Evolutionary conservation across 2,113 vertebrate genomes (phyloP), one percentile per base, ranked within the genome.

Genomic region (Triplophysa siluroides): DNA sequence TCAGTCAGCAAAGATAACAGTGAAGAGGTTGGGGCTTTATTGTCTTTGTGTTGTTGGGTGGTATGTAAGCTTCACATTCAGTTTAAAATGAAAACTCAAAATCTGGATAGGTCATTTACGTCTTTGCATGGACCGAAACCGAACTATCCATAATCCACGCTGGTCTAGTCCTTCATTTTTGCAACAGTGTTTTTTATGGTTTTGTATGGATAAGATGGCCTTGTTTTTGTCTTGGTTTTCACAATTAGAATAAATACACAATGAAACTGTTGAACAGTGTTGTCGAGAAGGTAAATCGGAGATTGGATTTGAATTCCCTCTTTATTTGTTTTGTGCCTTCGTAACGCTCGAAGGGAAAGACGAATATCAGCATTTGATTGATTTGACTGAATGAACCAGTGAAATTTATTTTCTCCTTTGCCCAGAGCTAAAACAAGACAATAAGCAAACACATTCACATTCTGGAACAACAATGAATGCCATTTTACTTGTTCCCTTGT

Each of bases 391-490:
- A 41, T 7, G 21, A 75, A 63, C 38, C 58, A 47, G 41, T 26
- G 9, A 47, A 75, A 75, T 63, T 19, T 62, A 63, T 62, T 75
- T 75, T 75, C 58, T 75, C 58, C 58, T 45, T 75, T 47, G 72
- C 72, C 72, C 72, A 63, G 72, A 63, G 58, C 38, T 75, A 47
- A 62, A 75, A 75, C 38, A 75, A 75, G 72, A 62, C 23, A 75
- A 62, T 47, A 75, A 74, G 61, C 72, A 75, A 62, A 62, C 41
- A 2, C 9, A 21, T 45, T 75, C 56, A 18, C 21, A 45, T 62
- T 62, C 23, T 75, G 18, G 45, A 75, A 26, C 38, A 47, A 41
- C 12, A 60, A 41, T 23, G 61, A 62, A 21, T 62, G 23, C 38
- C 16, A 24, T 26, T 75, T 62, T 24, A 26, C 33, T 47, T 8